A percentile compares a stretch with the other conserved stretches of the same genome.
Evolutionary conservation across 2,113 vertebrate genomes (phyloP).

Genomic region (Crotalus helleri): DNA sequence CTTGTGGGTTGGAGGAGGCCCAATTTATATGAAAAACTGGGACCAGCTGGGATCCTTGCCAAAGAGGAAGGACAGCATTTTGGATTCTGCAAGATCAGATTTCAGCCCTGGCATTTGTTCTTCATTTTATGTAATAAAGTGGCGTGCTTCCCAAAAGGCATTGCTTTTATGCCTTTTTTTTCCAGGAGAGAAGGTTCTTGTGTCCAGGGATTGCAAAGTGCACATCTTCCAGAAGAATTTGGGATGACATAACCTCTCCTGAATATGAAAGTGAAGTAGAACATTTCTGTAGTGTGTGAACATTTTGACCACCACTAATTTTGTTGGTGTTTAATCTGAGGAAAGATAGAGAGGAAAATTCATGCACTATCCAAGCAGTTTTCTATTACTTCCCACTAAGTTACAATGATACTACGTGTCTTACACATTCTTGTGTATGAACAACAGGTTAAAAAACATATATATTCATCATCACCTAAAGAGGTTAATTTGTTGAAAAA

Average conservation of each 20-base stretch:
- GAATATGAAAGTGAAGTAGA: not conserved
- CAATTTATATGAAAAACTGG: constrained; percentile 38
- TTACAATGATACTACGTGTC: too few species aligned
- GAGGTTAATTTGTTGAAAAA: not conserved
- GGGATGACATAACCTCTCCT: not conserved
- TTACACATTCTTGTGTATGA: not conserved
- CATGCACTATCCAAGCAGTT: not conserved
- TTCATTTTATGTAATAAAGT: constrained; percentile 53
- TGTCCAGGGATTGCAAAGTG: not conserved
- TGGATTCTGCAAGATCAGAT: constrained; percentile 41
- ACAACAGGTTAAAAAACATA: not conserved
- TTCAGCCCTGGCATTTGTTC: constrained; percentile 32
- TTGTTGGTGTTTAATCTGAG: not conserved
- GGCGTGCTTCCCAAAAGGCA: constrained; percentile 27
- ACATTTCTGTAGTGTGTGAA: not conserved
- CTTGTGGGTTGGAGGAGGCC: fast-evolving
- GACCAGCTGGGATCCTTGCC: constrained; percentile 23
- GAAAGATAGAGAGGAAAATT: not conserved
- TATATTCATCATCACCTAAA: not conserved
- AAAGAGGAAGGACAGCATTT: constrained; percentile 35
- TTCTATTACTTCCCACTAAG: too few species aligned
- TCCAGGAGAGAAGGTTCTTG: not conserved
- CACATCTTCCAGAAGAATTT: not conserved
- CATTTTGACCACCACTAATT: not conserved
- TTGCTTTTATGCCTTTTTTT: not conserved